Percentiles rank a stretch among this genome's conserved stretches.
Evolutionary conservation across 2,113 vertebrate genomes (phyloP).

Genomic region (Corythaixoides concolor): DNA sequence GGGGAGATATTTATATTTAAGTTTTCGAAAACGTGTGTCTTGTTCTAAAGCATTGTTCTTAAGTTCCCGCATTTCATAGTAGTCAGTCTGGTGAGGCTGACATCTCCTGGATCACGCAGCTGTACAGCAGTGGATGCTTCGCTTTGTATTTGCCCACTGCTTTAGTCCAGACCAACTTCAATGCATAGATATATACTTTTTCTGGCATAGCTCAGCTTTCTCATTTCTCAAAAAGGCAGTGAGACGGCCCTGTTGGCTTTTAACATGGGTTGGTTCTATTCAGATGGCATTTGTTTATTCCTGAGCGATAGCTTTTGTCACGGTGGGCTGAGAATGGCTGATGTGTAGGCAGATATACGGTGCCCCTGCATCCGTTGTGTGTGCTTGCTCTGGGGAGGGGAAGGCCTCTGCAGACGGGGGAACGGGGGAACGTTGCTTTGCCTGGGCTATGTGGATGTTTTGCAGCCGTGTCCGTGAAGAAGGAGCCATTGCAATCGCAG

Average conservation of each 20-base stretch:
- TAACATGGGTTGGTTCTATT: background rate
- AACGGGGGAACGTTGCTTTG: background rate
- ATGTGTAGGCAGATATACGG: background rate
- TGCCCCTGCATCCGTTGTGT: background rate
- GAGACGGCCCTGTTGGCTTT: background rate
- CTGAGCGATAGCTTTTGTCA: background rate
- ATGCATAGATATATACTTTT: background rate
- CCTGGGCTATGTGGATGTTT: background rate
- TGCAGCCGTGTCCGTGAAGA: background rate
- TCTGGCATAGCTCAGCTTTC: background rate
- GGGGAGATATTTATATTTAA: background rate
- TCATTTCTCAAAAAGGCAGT: background rate
- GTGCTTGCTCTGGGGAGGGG: background rate
- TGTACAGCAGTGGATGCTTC: background rate
- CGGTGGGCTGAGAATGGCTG: background rate
- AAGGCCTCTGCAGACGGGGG: background rate
- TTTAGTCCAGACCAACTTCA: background rate
- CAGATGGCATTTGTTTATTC: background rate
- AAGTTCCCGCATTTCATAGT: background rate
- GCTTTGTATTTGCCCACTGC: background rate
- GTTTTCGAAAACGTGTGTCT: background rate
- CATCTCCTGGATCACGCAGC: background rate
- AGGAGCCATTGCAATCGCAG: background rate
- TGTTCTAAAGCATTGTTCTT: background rate
- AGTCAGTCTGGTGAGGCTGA: background rate